These are phyloP conservation scores for Drosophila ficusphila DNA, from an alignment of 1,140 invertebrate species.

Conservation along the genomic window DNA sequence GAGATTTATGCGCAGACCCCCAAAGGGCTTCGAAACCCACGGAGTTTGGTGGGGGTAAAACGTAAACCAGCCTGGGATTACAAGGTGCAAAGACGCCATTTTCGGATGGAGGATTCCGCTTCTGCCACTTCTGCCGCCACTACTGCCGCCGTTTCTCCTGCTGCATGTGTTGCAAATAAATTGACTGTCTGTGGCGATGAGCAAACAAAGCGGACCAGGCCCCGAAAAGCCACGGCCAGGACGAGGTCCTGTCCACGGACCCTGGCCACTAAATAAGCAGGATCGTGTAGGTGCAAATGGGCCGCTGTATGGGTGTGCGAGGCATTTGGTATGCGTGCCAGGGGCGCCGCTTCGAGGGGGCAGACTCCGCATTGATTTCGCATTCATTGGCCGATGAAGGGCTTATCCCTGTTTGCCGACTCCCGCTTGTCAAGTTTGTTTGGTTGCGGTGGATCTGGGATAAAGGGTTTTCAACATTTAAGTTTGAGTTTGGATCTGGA, in stretches of 20 bases:
- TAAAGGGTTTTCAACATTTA: too few relatives aligned
- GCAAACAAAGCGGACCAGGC: conserved; percentile 58
- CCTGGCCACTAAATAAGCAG: conserved; percentile 69
- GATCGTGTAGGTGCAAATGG: conserved; percentile 72
- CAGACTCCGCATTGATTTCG: conserved; percentile 22
- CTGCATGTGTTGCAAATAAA: conserved; percentile 78
- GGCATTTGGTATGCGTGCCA: conserved; percentile 38
- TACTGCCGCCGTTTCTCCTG: conserved; percentile 14
- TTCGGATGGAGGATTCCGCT: conserved; percentile 21
- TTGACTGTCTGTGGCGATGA: conserved; percentile 69
- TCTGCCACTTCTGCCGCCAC: conserved; percentile 1
- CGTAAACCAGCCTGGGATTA: conserved; percentile 54
- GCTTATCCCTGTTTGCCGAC: conserved; percentile 1
- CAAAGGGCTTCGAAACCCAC: conserved; percentile 20
- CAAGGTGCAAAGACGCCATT: conserved; percentile 69
- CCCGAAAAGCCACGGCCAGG: conserved; percentile 3
- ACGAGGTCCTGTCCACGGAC: conserved; percentile 19
- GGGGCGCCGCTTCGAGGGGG: conserved; percentile 18
- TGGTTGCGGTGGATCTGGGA: background rate
- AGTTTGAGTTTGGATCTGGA: too few relatives aligned
- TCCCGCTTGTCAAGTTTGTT: background rate
- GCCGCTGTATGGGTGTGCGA: conserved; percentile 25
- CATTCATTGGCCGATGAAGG: conserved; percentile 31
- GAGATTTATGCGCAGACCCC: conserved; percentile 66
- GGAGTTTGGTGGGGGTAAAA: conserved; percentile 19